Evolutionary conservation across 2,888 invertebrate genomes (phyloP).

Genomic region (Tipula confusa): DNA sequence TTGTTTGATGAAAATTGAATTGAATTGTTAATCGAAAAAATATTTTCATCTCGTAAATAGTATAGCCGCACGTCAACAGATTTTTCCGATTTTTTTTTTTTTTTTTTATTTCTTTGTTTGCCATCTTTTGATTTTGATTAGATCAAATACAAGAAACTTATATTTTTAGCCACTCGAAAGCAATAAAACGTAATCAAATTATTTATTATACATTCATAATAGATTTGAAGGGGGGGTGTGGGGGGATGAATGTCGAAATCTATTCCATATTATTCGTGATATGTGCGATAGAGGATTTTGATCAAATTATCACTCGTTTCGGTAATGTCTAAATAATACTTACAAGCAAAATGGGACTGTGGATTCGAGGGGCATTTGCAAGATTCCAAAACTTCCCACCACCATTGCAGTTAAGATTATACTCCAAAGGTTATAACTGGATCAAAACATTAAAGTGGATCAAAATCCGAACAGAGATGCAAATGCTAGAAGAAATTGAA

Average conservation of each 20-base stretch:
- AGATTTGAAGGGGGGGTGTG: not conserved
- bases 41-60: not conserved
- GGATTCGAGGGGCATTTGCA: no score
- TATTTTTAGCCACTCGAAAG: not conserved
- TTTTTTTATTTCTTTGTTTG: not conserved
- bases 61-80: not conserved
- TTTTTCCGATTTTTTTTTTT: no score
- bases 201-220: not conserved
- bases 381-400: no score
- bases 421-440: no score
- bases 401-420: no score
- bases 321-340: no score
- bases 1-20: not conserved
- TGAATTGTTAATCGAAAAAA: not conserved
- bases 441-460: no score
- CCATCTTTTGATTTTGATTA: conserved; percentile 12
- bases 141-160: not conserved
- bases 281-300: not conserved
- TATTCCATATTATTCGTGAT: not conserved
- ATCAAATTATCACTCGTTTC: no score
- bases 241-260: no score
- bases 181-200: not conserved
- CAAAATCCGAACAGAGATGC: no score
- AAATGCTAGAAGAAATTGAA: no score
- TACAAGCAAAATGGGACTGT: no score